phyloP scores from a whole-genome alignment of 1,140 invertebrate genomes.

The Helicoverpa armigera region DNA sequence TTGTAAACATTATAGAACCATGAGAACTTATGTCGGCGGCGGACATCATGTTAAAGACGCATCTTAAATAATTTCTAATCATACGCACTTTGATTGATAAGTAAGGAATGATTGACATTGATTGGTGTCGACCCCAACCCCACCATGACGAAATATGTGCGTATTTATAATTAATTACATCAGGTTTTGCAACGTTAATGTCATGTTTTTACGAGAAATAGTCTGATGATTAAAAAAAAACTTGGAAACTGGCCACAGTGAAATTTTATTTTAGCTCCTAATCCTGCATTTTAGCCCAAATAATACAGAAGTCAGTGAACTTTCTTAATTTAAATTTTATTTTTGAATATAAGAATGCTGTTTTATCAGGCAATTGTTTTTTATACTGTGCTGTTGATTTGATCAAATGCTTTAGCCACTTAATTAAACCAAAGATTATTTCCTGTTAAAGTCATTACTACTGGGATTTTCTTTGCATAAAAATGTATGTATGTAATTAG shows the following conservation, averaged over 20 bases:
- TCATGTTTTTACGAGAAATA: too few species aligned
- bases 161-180: not conserved
- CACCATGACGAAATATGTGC: conserved; percentile 6
- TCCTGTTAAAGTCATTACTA: conserved; percentile 14
- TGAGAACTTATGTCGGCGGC: not conserved
- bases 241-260: not conserved
- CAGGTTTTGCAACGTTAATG: not conserved
- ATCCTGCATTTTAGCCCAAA: not conserved
- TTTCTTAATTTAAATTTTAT: not conserved
- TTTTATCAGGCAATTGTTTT: not conserved
- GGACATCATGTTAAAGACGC: not conserved
- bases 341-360: not conserved
- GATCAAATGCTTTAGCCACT: conserved; percentile 5
- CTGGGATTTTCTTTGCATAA: conserved; percentile 19
- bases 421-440: conserved; percentile 2
- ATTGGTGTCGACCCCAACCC: not conserved
- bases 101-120: conserved; percentile 24
- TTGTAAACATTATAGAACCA: not conserved
- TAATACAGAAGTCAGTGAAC: not conserved
- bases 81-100: conserved; percentile 20
- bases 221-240: not conserved
- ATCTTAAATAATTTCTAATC: conserved; percentile 16
- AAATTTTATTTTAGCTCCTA: not conserved
- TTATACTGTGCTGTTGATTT: not conserved
- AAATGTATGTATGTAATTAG: not conserved